A percentile compares a stretch with the other conserved stretches of the same genome.
phyloP scores from a whole-genome alignment of 2,113 vertebrate genomes.

The Apteryx mantelli region DNA sequence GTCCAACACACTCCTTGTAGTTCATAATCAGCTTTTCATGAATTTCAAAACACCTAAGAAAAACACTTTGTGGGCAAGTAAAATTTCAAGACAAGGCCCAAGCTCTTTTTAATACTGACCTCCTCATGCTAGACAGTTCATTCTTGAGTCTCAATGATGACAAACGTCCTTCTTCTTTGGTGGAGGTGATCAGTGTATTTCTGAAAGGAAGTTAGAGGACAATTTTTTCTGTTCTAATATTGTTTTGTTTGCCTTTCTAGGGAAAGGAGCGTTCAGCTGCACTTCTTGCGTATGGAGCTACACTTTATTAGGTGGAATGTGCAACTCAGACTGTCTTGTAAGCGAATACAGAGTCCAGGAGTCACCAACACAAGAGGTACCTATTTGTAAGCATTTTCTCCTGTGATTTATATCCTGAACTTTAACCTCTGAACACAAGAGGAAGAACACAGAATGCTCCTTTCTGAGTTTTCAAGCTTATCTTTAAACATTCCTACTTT shows the following conservation, averaged over 20 bases:
- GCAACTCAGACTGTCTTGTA: constrained; percentile 77
- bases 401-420: background rate
- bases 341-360: constrained; percentile 80
- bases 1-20: background rate
- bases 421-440: background rate
- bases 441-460: background rate
- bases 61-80: background rate
- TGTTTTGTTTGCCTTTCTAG: constrained; percentile 61
- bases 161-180: background rate
- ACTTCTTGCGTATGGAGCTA: constrained; percentile 85
- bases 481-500: background rate
- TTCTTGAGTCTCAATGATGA: background rate
- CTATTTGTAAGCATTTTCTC: background rate
- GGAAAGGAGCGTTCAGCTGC: constrained; percentile 74
- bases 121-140: background rate
- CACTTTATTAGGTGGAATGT: constrained; percentile 76
- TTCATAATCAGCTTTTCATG: background rate
- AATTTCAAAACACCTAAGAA: background rate
- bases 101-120: background rate
- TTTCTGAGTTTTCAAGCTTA: background rate
- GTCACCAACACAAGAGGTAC: constrained; percentile 60
- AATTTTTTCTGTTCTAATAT: background rate
- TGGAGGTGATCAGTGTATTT: background rate
- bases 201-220: background rate
- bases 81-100: background rate